A percentile compares a stretch with the other conserved stretches of the same genome.
phyloP scores from a whole-genome alignment of 2,113 vertebrate genomes.

The Scomber japonicus region DNA sequence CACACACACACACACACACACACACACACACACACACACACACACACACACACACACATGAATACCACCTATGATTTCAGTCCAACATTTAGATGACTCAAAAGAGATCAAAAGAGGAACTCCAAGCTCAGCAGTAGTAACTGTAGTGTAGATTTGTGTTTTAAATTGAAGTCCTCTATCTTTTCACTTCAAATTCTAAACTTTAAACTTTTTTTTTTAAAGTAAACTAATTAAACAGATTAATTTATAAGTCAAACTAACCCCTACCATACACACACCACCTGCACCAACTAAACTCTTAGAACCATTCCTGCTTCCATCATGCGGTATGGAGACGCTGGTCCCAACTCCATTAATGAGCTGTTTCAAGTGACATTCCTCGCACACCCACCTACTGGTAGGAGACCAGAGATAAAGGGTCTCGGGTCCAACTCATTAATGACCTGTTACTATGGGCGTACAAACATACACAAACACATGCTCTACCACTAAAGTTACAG shows the following conservation, averaged over 20 bases:
- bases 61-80: neutral
- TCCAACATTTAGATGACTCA: neutral
- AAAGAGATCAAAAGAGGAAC: too few species aligned
- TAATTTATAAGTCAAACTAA: neutral
- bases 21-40: neutral
- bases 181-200: neutral
- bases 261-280: neutral
- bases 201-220: neutral
- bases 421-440: conserved; percentile 48
- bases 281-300: neutral
- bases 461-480: conserved; percentile 50
- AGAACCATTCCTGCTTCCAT: neutral
- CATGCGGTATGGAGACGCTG: neutral
- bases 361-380: conserved; percentile 7
- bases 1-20: neutral
- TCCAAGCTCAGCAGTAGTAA: neutral
- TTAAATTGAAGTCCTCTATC: neutral
- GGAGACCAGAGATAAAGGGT: conserved; percentile 41
- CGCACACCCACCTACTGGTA: conserved; percentile 31
- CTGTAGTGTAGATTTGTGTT: neutral
- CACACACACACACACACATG: neutral
- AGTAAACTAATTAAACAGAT: neutral
- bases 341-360: conserved; percentile 15
- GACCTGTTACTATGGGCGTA: conserved; percentile 35
- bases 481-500: conserved; percentile 86